Conservation (phyloP, 2,888 invertebrate species). For the Rambutsinella grinnellia region DNA sequence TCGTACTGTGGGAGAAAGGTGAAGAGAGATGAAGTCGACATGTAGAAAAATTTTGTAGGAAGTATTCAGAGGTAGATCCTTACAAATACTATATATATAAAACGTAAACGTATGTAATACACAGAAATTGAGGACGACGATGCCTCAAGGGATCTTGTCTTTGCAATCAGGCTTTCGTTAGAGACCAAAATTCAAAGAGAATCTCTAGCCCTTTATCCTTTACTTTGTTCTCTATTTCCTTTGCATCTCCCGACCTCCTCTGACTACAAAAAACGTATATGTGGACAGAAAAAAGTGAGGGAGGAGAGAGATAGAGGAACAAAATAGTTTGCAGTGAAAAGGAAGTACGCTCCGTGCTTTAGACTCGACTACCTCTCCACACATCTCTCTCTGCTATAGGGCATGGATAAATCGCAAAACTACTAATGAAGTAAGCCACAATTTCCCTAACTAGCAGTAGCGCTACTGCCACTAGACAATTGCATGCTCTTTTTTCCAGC, state of each 20-base stretch:
- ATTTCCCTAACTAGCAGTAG: slow-evolving; percentile 37
- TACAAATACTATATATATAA: background rate
- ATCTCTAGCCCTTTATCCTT: slow-evolving; percentile 35
- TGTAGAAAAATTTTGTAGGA: background rate
- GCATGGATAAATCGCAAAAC: slow-evolving; percentile 20
- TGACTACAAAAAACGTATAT: slow-evolving; percentile 1
- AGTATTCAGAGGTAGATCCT: background rate
- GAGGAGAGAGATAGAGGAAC: background rate
- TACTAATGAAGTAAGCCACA: slow-evolving; percentile 39
- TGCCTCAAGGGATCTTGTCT: slow-evolving; percentile 50
- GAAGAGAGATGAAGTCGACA: background rate
- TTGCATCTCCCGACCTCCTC: slow-evolving; percentile 16
- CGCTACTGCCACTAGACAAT: slow-evolving; percentile 6
- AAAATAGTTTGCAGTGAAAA: background rate
- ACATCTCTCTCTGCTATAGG: slow-evolving; percentile 13
- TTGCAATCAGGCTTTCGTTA: slow-evolving; percentile 42
- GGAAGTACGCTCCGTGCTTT: slow-evolving; percentile 1
- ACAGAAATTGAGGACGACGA: slow-evolving; percentile 29
- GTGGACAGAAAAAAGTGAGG: background rate
- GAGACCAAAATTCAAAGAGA: slow-evolving; percentile 33
- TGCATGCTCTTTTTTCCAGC: background rate
- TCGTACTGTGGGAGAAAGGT: background rate
- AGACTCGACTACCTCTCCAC: background rate
- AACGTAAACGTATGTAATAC: background rate
- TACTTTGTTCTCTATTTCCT: slow-evolving; percentile 32